A percentile compares a stretch with the other conserved stretches of the same genome.
Evolutionary conservation across 35 echinoderm and acorn worm genomes (phyloP).

Genomic region (Apostichopus californicus): DNA sequence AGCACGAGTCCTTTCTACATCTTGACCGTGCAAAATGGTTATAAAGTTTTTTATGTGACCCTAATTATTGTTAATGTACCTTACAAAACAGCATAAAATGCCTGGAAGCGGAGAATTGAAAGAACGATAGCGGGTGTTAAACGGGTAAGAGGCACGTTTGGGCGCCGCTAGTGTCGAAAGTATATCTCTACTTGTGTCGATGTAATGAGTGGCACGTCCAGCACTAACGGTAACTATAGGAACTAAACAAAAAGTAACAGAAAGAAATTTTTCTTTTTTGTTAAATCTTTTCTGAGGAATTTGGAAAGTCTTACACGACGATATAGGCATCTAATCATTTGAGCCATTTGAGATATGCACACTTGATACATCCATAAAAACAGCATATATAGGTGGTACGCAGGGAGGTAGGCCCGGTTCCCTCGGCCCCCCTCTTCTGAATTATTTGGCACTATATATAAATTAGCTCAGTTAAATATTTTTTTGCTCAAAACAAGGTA

Average conservation of each 20-base stretch:
- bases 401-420: too few relatives aligned
- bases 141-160: slow-evolving; percentile 3
- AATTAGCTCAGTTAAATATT: too few relatives aligned
- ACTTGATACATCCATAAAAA: too few relatives aligned
- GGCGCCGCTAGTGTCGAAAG: slow-evolving; percentile 10
- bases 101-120: slow-evolving; percentile 14
- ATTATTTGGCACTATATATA: too few relatives aligned
- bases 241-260: background rate
- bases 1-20: background rate
- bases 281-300: too few relatives aligned
- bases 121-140: slow-evolving; percentile 29
- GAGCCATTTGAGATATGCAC: too few relatives aligned
- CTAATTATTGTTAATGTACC: slow-evolving; percentile 48
- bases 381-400: too few relatives aligned
- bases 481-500: too few relatives aligned
- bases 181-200: background rate
- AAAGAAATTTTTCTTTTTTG: background rate
- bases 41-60: slow-evolving; percentile 37
- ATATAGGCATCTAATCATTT: too few relatives aligned
- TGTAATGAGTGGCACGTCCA: background rate
- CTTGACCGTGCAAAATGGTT: background rate
- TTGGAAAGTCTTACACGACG: too few relatives aligned
- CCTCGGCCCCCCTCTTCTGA: too few relatives aligned
- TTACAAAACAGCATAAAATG: slow-evolving; percentile 40
- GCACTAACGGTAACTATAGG: background rate